Evolutionary conservation across 2,797 vertebrate species (phyloP).

Genomic region (Prunella strophiata): DNA sequence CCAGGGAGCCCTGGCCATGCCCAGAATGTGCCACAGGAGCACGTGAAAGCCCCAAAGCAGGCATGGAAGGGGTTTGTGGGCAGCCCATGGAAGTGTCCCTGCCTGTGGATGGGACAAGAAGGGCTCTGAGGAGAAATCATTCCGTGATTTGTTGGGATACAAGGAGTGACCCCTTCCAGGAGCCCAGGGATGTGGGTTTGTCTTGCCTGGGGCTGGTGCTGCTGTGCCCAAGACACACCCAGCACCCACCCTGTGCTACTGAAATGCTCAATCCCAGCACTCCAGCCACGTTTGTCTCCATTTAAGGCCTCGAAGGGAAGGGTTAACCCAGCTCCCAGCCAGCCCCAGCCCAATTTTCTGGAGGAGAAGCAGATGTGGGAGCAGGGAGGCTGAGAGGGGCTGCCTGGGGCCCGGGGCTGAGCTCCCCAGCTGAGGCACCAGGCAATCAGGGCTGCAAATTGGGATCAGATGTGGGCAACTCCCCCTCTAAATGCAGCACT

Average conservation of each 20-base stretch:
- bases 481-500: background rate
- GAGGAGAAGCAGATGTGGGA: slow-evolving; percentile 4
- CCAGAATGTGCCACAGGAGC: background rate
- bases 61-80: background rate
- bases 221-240: accelerated
- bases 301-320: background rate
- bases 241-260: accelerated
- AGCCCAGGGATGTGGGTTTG: background rate
- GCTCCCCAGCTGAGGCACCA: background rate
- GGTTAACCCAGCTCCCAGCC: background rate
- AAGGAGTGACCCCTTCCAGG: background rate
- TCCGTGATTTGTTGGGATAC: accelerated
- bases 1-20: accelerated
- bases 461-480: slow-evolving; percentile 42
- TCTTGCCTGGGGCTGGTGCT: background rate
- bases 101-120: background rate
- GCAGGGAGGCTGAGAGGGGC: background rate
- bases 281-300: accelerated
- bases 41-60: accelerated
- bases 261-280: accelerated
- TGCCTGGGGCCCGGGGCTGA: background rate
- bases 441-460: slow-evolving; percentile 40
- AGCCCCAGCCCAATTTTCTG: background rate
- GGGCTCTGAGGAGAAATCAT: background rate
- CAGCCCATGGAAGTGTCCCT: background rate